A percentile compares a stretch with the other conserved stretches of the same genome.
Conservation (phyloP, 2,113 vertebrate species). For the Colius striatus region DNA sequence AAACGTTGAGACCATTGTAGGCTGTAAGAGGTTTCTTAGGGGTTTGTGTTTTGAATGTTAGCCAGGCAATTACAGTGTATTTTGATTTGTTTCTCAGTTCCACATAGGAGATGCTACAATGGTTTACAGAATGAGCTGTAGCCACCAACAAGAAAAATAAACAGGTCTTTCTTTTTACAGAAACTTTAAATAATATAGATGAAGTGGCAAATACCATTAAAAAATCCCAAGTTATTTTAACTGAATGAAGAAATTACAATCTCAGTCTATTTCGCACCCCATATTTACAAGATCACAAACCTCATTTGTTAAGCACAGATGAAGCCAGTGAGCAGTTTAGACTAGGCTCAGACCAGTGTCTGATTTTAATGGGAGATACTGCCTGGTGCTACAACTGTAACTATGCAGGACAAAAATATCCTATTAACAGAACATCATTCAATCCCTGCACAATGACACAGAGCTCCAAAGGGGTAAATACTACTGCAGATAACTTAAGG, state of each 20-base stretch:
- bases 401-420: not conserved
- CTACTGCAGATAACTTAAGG: not conserved
- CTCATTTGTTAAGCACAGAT: not conserved
- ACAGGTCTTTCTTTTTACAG: accelerated
- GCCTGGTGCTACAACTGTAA: not conserved
- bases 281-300: not conserved
- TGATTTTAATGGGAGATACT: not conserved
- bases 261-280: not conserved
- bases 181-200: not conserved
- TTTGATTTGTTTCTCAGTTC: not conserved
- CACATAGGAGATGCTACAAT: not conserved
- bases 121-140: not conserved
- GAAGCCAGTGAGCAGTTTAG: not conserved
- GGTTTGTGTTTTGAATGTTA: not conserved
- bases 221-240: not conserved
- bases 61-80: not conserved
- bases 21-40: not conserved
- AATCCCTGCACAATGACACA: not conserved
- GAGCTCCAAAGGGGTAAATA: not conserved
- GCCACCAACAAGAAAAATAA: not conserved
- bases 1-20: not conserved
- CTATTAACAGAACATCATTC: not conserved
- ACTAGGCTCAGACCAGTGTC: not conserved
- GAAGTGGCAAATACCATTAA: not conserved
- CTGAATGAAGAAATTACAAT: not conserved